phyloP scores from a whole-genome alignment of 2,888 invertebrate genomes.

The Frankliniella intonsa region DNA sequence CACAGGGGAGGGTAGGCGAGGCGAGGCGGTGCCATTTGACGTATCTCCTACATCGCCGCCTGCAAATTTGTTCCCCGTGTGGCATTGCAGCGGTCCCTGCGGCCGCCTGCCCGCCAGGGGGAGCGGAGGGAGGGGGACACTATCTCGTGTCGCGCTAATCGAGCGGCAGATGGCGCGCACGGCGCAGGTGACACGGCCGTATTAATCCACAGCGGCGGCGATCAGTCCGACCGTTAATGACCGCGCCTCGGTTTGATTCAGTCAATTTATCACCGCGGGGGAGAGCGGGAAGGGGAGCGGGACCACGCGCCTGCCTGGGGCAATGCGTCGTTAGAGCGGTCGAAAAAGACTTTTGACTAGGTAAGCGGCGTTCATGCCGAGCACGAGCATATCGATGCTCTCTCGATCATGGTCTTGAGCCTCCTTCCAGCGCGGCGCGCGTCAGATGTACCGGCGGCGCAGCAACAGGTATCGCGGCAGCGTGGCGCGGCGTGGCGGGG shows the following conservation, averaged over 20 bases:
- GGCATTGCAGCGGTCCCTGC: background rate
- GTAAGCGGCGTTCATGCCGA: too few relatives aligned
- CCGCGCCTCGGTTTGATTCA: background rate
- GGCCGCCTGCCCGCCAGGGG: background rate
- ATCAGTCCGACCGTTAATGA: background rate
- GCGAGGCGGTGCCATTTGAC: background rate
- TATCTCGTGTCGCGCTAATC: slow-evolving; percentile 12
- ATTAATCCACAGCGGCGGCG: background rate
- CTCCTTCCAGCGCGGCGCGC: background rate
- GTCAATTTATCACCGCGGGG: background rate
- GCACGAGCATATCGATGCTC: too few relatives aligned
- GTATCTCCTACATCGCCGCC: background rate
- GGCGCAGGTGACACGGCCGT: background rate
- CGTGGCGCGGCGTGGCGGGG: background rate
- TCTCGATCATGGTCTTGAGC: too few relatives aligned
- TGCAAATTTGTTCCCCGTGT: slow-evolving; percentile 5
- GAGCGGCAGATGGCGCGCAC: background rate
- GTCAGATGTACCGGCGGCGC: background rate
- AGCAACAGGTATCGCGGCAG: background rate
- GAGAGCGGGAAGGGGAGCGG: too few relatives aligned
- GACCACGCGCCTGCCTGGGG: too few relatives aligned
- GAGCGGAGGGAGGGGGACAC: background rate
- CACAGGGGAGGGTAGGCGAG: too few relatives aligned
- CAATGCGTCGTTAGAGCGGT: too few relatives aligned
- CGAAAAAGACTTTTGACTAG: too few relatives aligned